These are phyloP conservation scores for Orthonevra nobilis DNA, from an alignment of 2,888 invertebrate species.

Conservation along the genomic window DNA sequence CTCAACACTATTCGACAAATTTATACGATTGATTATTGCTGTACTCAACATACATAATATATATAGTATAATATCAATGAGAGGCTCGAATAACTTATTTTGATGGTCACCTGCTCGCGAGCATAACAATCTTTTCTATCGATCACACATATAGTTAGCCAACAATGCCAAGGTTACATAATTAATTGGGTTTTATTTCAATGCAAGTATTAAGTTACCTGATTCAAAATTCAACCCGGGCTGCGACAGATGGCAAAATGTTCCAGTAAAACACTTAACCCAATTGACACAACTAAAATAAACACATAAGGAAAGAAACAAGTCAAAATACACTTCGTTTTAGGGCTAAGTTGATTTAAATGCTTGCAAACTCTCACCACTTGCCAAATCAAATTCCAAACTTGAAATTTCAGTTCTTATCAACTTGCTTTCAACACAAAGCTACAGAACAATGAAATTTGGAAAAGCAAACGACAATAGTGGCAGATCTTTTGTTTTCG, in stretches of 20 bases:
- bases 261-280: slow-evolving; percentile 24
- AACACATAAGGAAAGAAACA: not conserved
- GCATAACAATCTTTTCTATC: slow-evolving; percentile 21
- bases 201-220: slow-evolving; percentile 20
- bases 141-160: slow-evolving; percentile 17
- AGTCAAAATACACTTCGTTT: not conserved
- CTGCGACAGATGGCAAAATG: slow-evolving; percentile 20
- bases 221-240: not conserved
- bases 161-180: slow-evolving; percentile 64
- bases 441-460: too few species aligned
- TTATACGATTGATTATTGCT: too few species aligned
- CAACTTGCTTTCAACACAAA: too few species aligned
- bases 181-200: slow-evolving; percentile 33
- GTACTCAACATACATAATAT: too few species aligned
- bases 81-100: slow-evolving; percentile 19
- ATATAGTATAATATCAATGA: too few species aligned
- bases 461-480: not conserved
- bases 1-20: too few species aligned
- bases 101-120: slow-evolving; percentile 37
- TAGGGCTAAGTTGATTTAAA: slow-evolving; percentile 12
- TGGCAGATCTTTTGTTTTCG: slow-evolving; percentile 22
- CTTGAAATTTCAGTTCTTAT: too few species aligned
- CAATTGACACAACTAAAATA: slow-evolving; percentile 9
- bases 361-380: not conserved
- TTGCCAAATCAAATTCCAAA: too few species aligned